Evolutionary conservation across 2,888 invertebrate species (phyloP).

Genomic region (Spodoptera exigua): DNA sequence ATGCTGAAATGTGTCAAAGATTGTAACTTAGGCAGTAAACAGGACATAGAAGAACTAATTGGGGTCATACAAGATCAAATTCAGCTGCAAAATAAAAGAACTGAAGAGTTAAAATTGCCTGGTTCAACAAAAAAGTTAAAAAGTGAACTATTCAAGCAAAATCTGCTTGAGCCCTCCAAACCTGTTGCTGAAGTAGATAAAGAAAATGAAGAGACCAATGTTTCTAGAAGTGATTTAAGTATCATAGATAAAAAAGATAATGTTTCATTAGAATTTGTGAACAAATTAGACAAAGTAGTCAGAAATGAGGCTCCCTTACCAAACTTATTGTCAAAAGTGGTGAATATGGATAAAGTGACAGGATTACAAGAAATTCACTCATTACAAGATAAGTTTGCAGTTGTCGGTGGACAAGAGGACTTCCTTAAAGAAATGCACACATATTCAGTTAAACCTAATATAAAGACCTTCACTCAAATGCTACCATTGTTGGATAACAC

Average conservation of each 20-base stretch:
- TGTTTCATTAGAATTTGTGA: constrained; percentile 60
- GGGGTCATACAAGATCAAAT: constrained; percentile 68
- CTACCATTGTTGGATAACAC: constrained; percentile 92
- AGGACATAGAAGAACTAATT: constrained; percentile 88
- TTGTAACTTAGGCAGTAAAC: constrained; percentile 93
- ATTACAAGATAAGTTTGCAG: constrained; percentile 91
- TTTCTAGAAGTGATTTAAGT: constrained; percentile 22
- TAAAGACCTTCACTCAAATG: constrained; percentile 94
- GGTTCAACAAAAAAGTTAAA: constrained; percentile 8
- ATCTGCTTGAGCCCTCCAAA: constrained; percentile 24
- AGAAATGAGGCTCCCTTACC: constrained; percentile 81
- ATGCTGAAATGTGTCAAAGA: constrained; percentile 94
- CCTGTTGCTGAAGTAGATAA: not conserved
- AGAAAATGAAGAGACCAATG: not conserved
- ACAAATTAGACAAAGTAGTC: constrained; percentile 48
- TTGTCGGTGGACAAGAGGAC: constrained; percentile 94
- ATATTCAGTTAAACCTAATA: constrained; percentile 91
- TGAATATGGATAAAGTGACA: constrained; percentile 90
- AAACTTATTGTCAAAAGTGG: constrained; percentile 90
- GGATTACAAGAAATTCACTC: constrained; percentile 89
- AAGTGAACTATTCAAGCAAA: constrained; percentile 31
- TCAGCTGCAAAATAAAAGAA: constrained; percentile 47
- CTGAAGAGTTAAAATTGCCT: constrained; percentile 20
- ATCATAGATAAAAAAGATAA: constrained; percentile 39
- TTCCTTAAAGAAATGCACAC: constrained; percentile 93